Evolutionary conservation across 2,888 invertebrate genomes (phyloP).

Genomic region (Pheosia tremula): DNA sequence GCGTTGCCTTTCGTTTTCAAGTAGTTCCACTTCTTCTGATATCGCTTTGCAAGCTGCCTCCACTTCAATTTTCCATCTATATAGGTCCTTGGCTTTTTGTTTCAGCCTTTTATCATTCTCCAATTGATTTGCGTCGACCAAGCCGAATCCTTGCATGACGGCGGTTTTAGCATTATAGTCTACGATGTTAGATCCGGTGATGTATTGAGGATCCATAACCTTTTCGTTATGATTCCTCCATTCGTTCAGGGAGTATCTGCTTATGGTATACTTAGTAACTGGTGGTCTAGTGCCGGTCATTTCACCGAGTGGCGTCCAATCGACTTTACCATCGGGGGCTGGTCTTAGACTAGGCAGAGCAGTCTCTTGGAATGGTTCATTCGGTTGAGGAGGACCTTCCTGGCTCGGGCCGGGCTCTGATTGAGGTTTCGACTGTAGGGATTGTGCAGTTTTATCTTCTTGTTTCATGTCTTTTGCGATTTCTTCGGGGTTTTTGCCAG

Average conservation of each 20-base stretch:
- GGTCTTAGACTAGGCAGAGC: conserved; percentile 72
- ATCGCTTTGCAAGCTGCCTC: conserved; percentile 88
- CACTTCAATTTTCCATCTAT: conserved; percentile 90
- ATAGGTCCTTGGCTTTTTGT: conserved; percentile 87
- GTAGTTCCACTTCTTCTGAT: conserved; percentile 87
- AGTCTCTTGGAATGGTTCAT: conserved; percentile 44
- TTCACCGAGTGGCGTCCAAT: conserved; percentile 88
- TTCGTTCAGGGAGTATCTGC: conserved; percentile 88
- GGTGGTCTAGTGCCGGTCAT: conserved; percentile 89
- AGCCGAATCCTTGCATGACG: conserved; percentile 86
- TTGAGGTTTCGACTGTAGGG: neutral
- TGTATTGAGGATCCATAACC: conserved; percentile 74
- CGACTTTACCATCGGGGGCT: conserved; percentile 89
- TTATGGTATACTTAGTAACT: conserved; percentile 90
- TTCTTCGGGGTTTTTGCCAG: conserved; percentile 48
- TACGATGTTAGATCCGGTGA: conserved; percentile 81
- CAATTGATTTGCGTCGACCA: conserved; percentile 87
- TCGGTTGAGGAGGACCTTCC: conserved; percentile 11
- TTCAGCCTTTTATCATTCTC: conserved; percentile 87
- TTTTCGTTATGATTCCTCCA: conserved; percentile 87
- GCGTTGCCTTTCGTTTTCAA: conserved; percentile 87
- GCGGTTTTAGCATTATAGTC: conserved; percentile 86
- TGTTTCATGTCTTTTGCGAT: conserved; percentile 38
- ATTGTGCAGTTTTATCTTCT: conserved; percentile 17
- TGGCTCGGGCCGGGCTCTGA: conserved; percentile 15